Base-by-base conservation (phyloP, 2,888 invertebrate species). In the Lissocephala sabroskyi region DNA sequence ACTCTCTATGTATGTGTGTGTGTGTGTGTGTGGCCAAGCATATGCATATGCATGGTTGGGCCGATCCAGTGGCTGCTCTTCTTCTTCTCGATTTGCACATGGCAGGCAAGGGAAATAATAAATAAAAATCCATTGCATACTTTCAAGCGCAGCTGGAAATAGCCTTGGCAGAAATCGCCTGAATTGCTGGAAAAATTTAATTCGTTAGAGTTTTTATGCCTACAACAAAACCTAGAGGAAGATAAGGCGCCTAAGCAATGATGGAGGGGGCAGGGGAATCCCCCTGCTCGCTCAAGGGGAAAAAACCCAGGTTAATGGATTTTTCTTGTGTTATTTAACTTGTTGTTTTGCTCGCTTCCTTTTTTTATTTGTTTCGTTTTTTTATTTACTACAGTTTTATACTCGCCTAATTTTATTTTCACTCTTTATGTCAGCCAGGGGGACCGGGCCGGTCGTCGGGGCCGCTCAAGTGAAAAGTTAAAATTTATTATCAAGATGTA, bases 271-370 rank as follows among this genome's bases (percentile, higher is more conserved):
- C 41, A 17, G 56, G 56, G 56, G 41, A n/a, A n/a, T n/a, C n/a
- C n/a, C n/a, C n/a, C n/a, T n/a, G n/a, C n/a, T 56, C 45, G 62
- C 49, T 53, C 52, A 57, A 59, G 57, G 53, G 48, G 47, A 57
- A 68, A 62, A 29, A 41, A 45, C 49, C 40, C 54, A 77, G 62
- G 70, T 77, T 76, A 79, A 76, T 79, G 79, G 65, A 77, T 70
- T 76, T 79, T 52, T 63, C 65, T 77, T 79, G 75, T 77, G 79
- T 49, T 79, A 60, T 74, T 66, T 63, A 70, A 58, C 62, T 62
- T 58, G 13, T 35, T 29, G 19, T 52, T 44, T 29, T 18, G 29
- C 28, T 36, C 36, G 10, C n/a, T n/a, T n/a, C n/a, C n/a, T n/a
- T 23, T 5, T 23, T 23, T 23, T 23, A 23, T 23, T 23, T 23